These are phyloP conservation scores for Drosophila eohydei DNA, from an alignment of 2,888 invertebrate genomes.

Conservation along the genomic window DNA sequence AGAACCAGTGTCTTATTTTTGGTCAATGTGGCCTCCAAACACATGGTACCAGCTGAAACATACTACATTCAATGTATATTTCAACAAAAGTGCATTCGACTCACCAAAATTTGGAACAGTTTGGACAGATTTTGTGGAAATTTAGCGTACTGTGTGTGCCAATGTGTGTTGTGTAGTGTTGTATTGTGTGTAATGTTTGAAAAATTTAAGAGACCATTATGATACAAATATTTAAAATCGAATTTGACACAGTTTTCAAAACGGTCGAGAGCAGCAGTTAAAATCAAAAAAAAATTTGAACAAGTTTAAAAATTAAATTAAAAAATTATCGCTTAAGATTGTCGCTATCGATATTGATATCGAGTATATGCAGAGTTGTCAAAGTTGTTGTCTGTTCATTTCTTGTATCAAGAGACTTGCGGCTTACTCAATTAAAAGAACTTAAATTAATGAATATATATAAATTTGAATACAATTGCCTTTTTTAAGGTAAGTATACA, in stretches of 20 bases:
- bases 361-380: no score
- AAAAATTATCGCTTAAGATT: no score
- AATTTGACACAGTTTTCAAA: neutral
- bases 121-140: slow-evolving; percentile 13
- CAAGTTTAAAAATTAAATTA: no score
- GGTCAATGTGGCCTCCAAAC: slow-evolving; percentile 36
- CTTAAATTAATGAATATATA: no score
- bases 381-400: no score
- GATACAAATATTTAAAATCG: slow-evolving; percentile 17
- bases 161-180: slow-evolving; percentile 10
- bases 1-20: slow-evolving; percentile 39
- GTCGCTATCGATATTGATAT: no score
- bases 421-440: no score
- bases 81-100: neutral
- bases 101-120: slow-evolving; percentile 24
- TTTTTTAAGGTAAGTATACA: no score
- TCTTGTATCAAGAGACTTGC: no score
- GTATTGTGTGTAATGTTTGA: slow-evolving; percentile 3
- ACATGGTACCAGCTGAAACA: slow-evolving; percentile 30
- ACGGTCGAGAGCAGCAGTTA: neutral
- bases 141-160: slow-evolving; percentile 11
- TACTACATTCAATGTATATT: neutral
- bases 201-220: neutral
- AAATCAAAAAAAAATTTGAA: no score
- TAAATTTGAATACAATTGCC: no score